A percentile compares a stretch with the other conserved stretches of the same genome.
These are phyloP conservation scores for Threskiornis aethiopicus DNA, from an alignment of 2,797 vertebrate genomes.

Conservation along the genomic window DNA sequence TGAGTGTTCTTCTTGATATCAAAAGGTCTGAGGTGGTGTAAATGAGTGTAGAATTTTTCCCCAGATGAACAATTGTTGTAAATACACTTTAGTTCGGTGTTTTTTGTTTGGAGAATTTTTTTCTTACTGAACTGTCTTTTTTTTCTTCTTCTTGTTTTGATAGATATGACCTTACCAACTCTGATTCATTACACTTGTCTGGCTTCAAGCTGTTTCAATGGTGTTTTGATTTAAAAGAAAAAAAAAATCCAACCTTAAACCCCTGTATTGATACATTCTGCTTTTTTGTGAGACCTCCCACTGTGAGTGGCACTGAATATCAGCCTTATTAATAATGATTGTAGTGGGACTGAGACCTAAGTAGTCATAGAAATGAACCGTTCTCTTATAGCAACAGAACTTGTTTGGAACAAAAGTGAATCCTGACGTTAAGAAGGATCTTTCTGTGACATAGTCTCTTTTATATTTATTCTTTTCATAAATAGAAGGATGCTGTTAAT, in stretches of 20 bases:
- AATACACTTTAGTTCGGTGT: neutral
- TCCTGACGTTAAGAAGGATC: neutral
- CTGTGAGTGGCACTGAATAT: neutral
- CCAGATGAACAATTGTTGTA: neutral
- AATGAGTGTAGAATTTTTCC: neutral
- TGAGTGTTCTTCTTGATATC: neutral
- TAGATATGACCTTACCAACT: neutral
- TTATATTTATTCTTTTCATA: neutral
- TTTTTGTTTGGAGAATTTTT: neutral
- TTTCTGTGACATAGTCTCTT: neutral
- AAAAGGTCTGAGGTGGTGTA: neutral
- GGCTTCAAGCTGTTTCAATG: neutral
- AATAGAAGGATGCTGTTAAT: neutral
- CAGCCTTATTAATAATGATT: neutral
- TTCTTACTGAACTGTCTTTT: neutral
- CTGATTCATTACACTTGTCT: neutral
- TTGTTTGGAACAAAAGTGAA: neutral
- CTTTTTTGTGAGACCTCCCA: neutral
- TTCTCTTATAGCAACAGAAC: neutral
- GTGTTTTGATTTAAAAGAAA: neutral
- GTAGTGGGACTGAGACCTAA: neutral
- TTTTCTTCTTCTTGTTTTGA: neutral
- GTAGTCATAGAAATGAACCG: neutral
- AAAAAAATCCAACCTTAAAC: neutral
- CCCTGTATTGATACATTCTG: neutral